Percentiles rank a stretch among this genome's conserved stretches.
Evolutionary conservation across 30 jellyfish, hydroid and myxozoan species (phyloP).

Genomic region (Aurelia aurita): DNA sequence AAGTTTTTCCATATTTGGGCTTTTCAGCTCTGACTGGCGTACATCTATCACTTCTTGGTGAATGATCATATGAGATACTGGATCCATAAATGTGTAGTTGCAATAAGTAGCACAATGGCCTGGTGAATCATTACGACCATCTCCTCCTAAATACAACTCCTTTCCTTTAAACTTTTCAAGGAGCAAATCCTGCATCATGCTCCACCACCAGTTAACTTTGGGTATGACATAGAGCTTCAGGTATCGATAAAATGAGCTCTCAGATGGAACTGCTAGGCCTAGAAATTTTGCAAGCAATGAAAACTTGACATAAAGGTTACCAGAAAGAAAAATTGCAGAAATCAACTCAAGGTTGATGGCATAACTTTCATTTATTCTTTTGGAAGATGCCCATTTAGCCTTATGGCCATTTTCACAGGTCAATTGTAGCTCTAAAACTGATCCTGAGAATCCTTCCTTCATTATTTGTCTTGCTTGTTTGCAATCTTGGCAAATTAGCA

Average conservation of each 20-base stretch:
- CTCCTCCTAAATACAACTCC: too few relatives aligned
- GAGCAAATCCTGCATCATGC: conserved; percentile 11
- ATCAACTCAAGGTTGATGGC: too few relatives aligned
- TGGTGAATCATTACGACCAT: too few relatives aligned
- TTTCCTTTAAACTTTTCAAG: neutral
- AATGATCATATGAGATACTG: neutral
- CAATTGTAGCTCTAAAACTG: too few relatives aligned
- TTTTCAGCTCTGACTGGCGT: neutral
- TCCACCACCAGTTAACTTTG: conserved; percentile 15
- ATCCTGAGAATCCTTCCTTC: too few relatives aligned
- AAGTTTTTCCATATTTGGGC: conserved; percentile 6
- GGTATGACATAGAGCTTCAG: conserved; percentile 12
- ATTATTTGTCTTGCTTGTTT: too few relatives aligned
- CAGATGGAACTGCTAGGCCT: conserved; percentile 10
- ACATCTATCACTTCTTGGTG: neutral
- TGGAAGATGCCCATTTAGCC: too few relatives aligned
- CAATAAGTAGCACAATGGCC: too few relatives aligned
- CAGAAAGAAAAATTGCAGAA: neutral
- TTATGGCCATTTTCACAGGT: too few relatives aligned
- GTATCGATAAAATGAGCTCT: conserved; percentile 1
- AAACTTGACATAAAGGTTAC: conserved; percentile 9
- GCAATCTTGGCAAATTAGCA: too few relatives aligned
- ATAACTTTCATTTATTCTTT: too few relatives aligned
- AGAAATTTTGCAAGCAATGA: neutral
- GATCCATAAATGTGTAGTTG: neutral